Percentiles rank a stretch among this genome's conserved stretches.
Conservation (phyloP, 2,113 vertebrate genomes). For the Andinoacara biseriatus region DNA sequence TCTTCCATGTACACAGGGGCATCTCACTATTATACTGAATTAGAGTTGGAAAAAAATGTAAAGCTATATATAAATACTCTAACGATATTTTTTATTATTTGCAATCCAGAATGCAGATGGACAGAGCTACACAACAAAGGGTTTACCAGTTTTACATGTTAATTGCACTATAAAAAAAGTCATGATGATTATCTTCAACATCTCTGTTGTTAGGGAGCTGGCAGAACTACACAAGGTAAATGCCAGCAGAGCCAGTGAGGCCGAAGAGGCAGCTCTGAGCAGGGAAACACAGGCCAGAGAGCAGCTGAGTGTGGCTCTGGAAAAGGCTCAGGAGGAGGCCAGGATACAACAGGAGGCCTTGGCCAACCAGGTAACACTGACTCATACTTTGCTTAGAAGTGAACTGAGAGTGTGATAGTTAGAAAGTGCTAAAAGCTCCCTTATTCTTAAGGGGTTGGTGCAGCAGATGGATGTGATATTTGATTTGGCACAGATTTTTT, state of each 20-base stretch:
- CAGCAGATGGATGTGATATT: no score
- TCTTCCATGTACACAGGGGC: neutral
- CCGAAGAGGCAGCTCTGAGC: constrained; percentile 89
- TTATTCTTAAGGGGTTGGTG: no score
- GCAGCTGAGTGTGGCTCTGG: constrained; percentile 86
- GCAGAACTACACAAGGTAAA: constrained; percentile 93
- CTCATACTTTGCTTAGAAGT: neutral
- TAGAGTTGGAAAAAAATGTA: no score
- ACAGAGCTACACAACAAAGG: neutral
- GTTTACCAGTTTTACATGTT: neutral
- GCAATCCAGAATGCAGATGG: no score
- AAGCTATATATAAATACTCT: no score
- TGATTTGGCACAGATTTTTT: no score
- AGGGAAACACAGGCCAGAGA: constrained; percentile 90
- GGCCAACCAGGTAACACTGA: constrained; percentile 84
- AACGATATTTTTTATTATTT: no score
- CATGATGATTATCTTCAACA: neutral
- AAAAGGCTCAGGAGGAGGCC: constrained; percentile 90
- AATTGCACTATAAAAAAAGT: neutral
- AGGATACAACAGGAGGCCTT: constrained; percentile 91
- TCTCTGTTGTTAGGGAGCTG: constrained; percentile 85
- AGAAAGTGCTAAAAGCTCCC: no score
- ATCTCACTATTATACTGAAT: neutral
- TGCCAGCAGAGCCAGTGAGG: constrained; percentile 91
- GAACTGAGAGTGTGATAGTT: no score